Evolutionary conservation across 2,797 vertebrate genomes (phyloP).

Genomic region (Rhadinocentrus ornatus): DNA sequence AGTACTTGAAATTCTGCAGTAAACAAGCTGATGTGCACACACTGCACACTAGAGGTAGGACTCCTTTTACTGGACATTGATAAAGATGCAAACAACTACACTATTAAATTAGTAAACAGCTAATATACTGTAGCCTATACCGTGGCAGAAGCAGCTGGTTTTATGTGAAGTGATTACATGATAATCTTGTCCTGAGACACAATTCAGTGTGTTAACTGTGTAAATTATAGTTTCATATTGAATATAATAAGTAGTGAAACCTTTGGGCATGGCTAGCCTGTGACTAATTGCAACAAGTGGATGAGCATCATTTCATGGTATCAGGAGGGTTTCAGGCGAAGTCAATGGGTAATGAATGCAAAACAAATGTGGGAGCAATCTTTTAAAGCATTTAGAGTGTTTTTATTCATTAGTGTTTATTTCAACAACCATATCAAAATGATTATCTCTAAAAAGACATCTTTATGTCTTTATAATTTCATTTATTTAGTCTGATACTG

Average conservation of each 20-base stretch:
- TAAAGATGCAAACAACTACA: too few relatives aligned
- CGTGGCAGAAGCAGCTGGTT: too few relatives aligned
- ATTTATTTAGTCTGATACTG: too few relatives aligned
- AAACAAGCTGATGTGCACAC: neutral
- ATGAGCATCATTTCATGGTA: neutral
- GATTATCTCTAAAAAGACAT: too few relatives aligned
- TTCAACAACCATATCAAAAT: too few relatives aligned
- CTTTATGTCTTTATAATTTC: too few relatives aligned
- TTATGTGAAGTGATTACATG: too few relatives aligned
- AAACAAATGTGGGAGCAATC: too few relatives aligned
- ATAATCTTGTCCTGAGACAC: too few relatives aligned
- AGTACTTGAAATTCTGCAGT: slow-evolving; percentile 1
- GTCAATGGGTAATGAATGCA: neutral
- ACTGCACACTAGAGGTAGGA: neutral
- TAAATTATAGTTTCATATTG: neutral
- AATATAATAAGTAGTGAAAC: neutral
- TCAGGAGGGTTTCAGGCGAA: neutral
- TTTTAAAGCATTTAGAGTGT: neutral
- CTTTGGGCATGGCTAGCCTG: neutral
- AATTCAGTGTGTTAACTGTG: neutral
- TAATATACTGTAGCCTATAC: neutral
- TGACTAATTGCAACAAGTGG: neutral
- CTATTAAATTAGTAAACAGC: neutral
- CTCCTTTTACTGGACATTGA: neutral
- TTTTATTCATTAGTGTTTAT: neutral